phyloP scores from a whole-genome alignment of 1,140 invertebrate genomes.

The Pseudomyrmex concolor region DNA sequence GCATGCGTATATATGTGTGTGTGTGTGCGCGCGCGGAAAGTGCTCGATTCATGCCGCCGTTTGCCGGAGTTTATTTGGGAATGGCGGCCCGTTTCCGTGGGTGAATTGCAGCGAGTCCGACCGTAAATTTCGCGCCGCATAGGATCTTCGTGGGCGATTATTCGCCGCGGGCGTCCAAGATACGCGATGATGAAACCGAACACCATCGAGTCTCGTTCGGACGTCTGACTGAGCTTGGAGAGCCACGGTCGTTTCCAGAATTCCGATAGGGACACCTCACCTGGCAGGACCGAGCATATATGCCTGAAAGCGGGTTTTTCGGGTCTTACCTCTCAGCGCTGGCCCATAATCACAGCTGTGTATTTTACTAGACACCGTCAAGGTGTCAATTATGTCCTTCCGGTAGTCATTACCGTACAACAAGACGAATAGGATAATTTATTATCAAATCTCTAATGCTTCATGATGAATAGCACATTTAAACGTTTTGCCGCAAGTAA shows the following conservation, averaged over 20 bases:
- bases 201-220: conserved; percentile 71
- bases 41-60: conserved; percentile 71
- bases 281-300: conserved; percentile 46
- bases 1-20: not conserved
- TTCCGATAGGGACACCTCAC: conserved; percentile 75
- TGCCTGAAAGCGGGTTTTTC: conserved; percentile 54
- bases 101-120: conserved; percentile 74
- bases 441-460: no score
- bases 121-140: conserved; percentile 74
- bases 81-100: conserved; percentile 74
- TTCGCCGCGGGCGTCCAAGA: conserved; percentile 76
- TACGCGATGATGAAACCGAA: conserved; percentile 76
- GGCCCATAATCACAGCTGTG: not conserved
- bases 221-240: conserved; percentile 67
- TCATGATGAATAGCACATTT: no score
- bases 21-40: conserved; percentile 28
- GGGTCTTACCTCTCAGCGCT: not conserved
- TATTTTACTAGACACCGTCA: conserved; percentile 25
- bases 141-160: conserved; percentile 76
- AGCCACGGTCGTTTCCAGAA: conserved; percentile 73
- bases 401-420: conserved; percentile 10
- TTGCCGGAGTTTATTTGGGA: conserved; percentile 75
- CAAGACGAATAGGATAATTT: conserved; percentile 2
- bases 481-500: no score
- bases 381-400: conserved; percentile 39